Percentiles rank a stretch among this genome's conserved stretches.
phyloP scores from a whole-genome alignment of 2,113 vertebrate genomes.

The Periophthalmus modestus region DNA sequence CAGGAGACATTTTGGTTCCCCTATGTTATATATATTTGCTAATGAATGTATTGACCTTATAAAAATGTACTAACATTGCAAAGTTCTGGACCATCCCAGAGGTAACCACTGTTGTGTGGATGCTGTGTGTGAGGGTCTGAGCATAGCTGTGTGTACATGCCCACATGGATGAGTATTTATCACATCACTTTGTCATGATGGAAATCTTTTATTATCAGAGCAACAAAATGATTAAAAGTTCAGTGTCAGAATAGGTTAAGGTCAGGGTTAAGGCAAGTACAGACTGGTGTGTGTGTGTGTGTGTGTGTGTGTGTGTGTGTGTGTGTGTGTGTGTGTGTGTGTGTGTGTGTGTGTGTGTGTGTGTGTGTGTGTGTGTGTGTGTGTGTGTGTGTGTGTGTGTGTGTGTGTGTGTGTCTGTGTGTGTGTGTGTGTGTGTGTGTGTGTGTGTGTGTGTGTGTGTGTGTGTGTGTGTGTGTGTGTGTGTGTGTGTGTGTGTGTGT shows the following conservation, averaged over 20 bases:
- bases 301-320: slow-evolving; percentile 2
- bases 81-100: background rate
- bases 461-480: slow-evolving; percentile 5
- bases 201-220: too few relatives aligned
- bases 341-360: slow-evolving; percentile 28
- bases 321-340: slow-evolving; percentile 38
- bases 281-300: background rate
- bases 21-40: slow-evolving; percentile 40
- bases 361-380: slow-evolving; percentile 1
- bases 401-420: background rate
- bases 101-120: slow-evolving; percentile 1
- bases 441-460: slow-evolving; percentile 38
- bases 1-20: slow-evolving; percentile 58
- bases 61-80: background rate
- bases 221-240: too few relatives aligned
- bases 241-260: too few relatives aligned
- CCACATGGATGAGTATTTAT: slow-evolving; percentile 19
- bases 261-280: too few relatives aligned
- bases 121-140: slow-evolving; percentile 9
- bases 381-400: slow-evolving; percentile 41
- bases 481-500: slow-evolving; percentile 1
- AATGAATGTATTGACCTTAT: slow-evolving; percentile 33
- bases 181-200: too few relatives aligned
- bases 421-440: slow-evolving; percentile 2
- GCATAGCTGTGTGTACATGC: slow-evolving; percentile 30